Evolutionary conservation across 2,113 vertebrate genomes (phyloP), one percentile per base, ranked within the genome.

Genomic region (Halichoeres trimaculatus): DNA sequence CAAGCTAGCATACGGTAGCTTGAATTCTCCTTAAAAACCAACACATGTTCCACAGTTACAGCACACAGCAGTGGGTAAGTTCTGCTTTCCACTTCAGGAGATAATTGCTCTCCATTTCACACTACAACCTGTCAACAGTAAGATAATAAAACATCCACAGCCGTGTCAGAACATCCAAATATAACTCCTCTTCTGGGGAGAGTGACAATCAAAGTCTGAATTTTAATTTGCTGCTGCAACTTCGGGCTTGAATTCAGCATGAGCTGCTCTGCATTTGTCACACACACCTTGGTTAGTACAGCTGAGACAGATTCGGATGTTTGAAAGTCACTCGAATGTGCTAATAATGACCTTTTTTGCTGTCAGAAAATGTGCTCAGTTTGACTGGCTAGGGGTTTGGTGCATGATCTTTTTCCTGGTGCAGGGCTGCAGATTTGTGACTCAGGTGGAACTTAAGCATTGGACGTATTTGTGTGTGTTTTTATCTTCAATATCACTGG

Each of bases 131-230:
- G 50, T 77, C 83, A 74, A 50, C 74, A 22, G 35, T 23, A 23
- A 78, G 47, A 74, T 56, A 47, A 69, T 19, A 62, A 52, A 72
- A 48, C 52, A 34, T 69, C 68, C 48, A 34, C 53, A 72, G 30
- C 17, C 14, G 0, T 10, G 19, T 59, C 58, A 38, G n/a, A 23
- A 8, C 26, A 22, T 76, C 68, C 53, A 76, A 73, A 80, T 69
- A 73, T 73, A 76, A 54, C 65, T 74, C 19, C 57, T 52, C 38
- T 35, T 40, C 65, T 47, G 61, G 13, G 54, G 17, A 4, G 13
- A 72, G 41, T 2, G 3, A 5, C 17, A 65, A 80, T 73, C 72
- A 64, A 68, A 75, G 62, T 23, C 45, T 48, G 38, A 11, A 53
- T 62, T 72, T 62, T 20, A 80, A 68, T 63, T 72, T 35, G 19